These are phyloP conservation scores for Varanus komodoensis DNA, from an alignment of 2,113 vertebrate species.

Conservation along the genomic window DNA sequence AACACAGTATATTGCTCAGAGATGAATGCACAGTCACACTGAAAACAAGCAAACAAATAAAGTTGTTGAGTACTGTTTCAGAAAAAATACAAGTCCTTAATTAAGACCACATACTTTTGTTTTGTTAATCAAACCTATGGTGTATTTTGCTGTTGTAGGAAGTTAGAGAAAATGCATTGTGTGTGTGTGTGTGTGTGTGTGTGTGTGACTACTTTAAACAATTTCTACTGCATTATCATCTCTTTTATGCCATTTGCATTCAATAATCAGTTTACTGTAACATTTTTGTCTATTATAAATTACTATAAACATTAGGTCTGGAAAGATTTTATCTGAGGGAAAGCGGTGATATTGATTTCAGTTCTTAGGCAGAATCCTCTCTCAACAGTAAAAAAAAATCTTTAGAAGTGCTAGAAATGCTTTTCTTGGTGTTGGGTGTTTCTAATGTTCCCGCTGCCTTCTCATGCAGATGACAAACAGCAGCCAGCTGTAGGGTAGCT, in stretches of 20 bases:
- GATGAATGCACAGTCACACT: slow-evolving; percentile 16
- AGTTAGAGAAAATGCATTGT: no score
- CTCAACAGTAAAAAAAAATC: slow-evolving; percentile 48
- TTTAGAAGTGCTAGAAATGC: slow-evolving; percentile 70
- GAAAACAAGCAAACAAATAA: not conserved
- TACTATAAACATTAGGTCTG: slow-evolving; percentile 63
- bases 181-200: no score
- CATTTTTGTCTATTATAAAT: slow-evolving; percentile 67
- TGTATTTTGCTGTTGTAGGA: no score
- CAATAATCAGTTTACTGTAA: slow-evolving; percentile 50
- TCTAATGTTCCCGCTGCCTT: slow-evolving; percentile 46
- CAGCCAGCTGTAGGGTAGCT: slow-evolving; percentile 68
- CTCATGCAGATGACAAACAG: slow-evolving; percentile 68
- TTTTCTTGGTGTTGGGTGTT: slow-evolving; percentile 63
- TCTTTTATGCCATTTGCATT: slow-evolving; percentile 53
- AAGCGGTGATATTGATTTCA: slow-evolving; percentile 22
- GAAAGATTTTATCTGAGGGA: slow-evolving; percentile 57
- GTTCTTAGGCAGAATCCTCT: slow-evolving; percentile 40
- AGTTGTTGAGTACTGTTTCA: slow-evolving; percentile 31
- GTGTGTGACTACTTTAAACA: not conserved
- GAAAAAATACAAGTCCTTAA: slow-evolving; percentile 58
- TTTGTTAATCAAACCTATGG: no score
- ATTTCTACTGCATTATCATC: slow-evolving; percentile 28
- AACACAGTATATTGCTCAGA: slow-evolving; percentile 33
- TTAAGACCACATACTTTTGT: slow-evolving; percentile 47